Evolutionary conservation across 2,888 invertebrate species (phyloP).

Genomic region (Bimastos eiseni): DNA sequence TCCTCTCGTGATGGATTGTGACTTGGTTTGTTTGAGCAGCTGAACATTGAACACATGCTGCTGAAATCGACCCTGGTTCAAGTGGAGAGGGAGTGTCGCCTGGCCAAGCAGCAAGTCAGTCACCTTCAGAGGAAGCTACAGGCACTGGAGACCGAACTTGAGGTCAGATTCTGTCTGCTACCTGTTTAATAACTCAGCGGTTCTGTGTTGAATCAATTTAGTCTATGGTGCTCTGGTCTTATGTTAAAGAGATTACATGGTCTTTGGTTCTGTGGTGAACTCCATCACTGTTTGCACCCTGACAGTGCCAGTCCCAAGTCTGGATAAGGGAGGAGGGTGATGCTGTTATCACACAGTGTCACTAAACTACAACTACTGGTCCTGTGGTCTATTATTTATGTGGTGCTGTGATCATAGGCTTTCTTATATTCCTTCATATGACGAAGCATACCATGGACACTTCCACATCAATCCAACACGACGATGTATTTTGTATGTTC

Average conservation of each 20-base stretch:
- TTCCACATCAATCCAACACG: background rate
- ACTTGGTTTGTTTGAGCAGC: background rate
- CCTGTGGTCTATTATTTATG: background rate
- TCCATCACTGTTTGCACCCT: too few relatives aligned
- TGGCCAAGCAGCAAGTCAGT: background rate
- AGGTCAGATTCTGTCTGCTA: conserved; percentile 18
- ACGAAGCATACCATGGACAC: background rate
- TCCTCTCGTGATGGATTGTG: background rate
- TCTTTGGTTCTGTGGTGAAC: background rate
- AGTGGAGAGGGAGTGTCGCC: conserved; percentile 17
- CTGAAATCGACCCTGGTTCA: conserved; percentile 15
- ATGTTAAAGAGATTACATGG: background rate
- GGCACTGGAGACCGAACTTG: background rate
- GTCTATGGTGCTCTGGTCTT: background rate
- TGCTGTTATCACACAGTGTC: too few relatives aligned
- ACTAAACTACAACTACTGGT: too few relatives aligned
- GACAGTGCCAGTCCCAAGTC: too few relatives aligned
- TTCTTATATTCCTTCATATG: background rate
- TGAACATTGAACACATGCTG: conserved; percentile 13
- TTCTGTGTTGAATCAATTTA: background rate
- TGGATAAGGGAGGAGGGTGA: too few relatives aligned
- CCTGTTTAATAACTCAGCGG: background rate
- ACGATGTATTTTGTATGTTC: background rate
- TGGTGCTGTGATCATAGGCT: background rate
- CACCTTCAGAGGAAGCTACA: conserved; percentile 14